Base-by-base conservation (phyloP, 2,888 invertebrate genomes). In the Erannis defoliaria region DNA sequence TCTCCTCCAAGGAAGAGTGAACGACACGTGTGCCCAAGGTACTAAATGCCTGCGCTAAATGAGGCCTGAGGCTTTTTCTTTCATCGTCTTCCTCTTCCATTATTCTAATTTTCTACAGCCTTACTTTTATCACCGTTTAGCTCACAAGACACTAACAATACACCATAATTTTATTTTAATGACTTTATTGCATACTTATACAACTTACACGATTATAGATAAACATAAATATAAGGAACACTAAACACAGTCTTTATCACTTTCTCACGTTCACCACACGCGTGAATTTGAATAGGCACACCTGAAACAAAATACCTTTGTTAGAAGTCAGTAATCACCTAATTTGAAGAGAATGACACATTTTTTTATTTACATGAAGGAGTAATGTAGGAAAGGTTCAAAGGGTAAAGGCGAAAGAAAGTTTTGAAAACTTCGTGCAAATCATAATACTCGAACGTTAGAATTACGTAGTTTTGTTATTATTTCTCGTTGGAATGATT, bases 231-330 rank as follows among this genome's bases (percentile, higher is more conserved):
- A 76, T 86, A 89, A 87, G 89, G 89, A 91, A 90, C 92, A 92
- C 91, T 90, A 86, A 85, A 85, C 90, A 92, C 90, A 91, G 92
- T 93, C 91, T 93, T 92, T 90, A 89, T 90, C 90, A 91, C 92
- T 88, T 85, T 88, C 21, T 87, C 26, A 26, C 26, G 26, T 85
- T 82, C 88, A 88, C 88, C 86, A 84, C 86, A 84, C 82, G 75
- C 81, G 83, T 82, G 79, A 40, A 78, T 70, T 76, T 80, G 73
- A 71, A 69, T 77, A 81, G 80, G 79, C 77, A 81, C 84, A 91
- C 87, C 92, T 93, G 93, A 70, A 92, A 93, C 91, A 92, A 92
- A 86, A 82, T 55, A 51, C 55, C 40, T 49, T 55, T 18, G 31
- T 59, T 61, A 70, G 49, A 16, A 19, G n/a, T 31, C 18, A 31